Evolutionary conservation across 2,797 vertebrate genomes (phyloP), one percentile per base, ranked within the genome.

Genomic region (Threskiornis aethiopicus): DNA sequence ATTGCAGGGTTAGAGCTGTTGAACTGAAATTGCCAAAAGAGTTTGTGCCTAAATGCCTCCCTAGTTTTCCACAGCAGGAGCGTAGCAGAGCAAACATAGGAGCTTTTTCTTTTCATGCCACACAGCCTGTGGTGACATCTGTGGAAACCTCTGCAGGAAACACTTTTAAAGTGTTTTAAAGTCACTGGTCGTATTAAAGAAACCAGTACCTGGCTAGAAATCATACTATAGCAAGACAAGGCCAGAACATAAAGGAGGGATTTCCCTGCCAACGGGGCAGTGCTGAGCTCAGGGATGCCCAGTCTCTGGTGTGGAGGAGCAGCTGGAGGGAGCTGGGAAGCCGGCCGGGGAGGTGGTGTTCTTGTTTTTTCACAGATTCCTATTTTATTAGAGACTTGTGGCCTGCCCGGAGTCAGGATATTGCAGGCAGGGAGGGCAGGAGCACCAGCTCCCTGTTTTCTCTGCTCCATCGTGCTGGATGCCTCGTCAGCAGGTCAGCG

Each of bases 301-400:
- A 3, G 67, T 33, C n/a, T 82, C 44, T 42, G 24, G 33, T 41
- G 54, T 10, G 31, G 73, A 84, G 81, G 86, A 87, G 79, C 3
- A 5, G 44, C 54, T 58, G 58, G 13, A 70, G n/a, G 35, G 7
- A 84, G 65, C 10, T 4, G 13, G 58, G 42, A 76, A 78, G 31
- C 28, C 3, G 1, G 12, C 29, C 2, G 1, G 67, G 66, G 72
- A 72, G 69, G 57, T 25, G 71, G 51, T 80, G 69, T 51, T 88
- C 41, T 84, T 98, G 87, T 97, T 97, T 97, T 93, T 89, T 88
- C 91, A 94, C 4, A 22, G 91, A 98, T 98, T 97, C 98, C 96
- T 97, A 49, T 80, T 93, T 98, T 98, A 98, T 98, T 98, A 66
- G 88, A 97, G 82, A 33, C 69, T 47, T 70, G 58, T 81, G 41